Evolutionary conservation across 2,888 invertebrate genomes (phyloP), one percentile per base, ranked within the genome.

Genomic region (Smittia aterrima): DNA sequence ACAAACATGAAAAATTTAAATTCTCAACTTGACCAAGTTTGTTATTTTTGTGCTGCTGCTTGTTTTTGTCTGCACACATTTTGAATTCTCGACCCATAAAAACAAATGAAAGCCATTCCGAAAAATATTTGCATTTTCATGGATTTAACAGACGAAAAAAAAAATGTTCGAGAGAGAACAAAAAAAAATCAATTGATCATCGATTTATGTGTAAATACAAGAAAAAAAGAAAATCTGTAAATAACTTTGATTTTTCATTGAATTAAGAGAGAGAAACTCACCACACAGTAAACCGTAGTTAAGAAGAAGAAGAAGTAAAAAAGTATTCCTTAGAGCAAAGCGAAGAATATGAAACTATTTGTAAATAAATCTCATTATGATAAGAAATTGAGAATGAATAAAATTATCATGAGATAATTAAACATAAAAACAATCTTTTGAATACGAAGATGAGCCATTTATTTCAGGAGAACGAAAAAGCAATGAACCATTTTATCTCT

Each of bases 21-120:
- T n/a, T n/a, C 47, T 47, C 47, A 47, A 47, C 47, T 47, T 47
- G 47, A 47, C 47, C 47, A 47, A 47, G 7, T 47, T 47, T 47
- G 47, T 9, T 38, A 13, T 47, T 47, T 47, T 47, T n/a, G 47
- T 47, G 47, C 47, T n/a, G n/a, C n/a, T 47, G 16, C 13, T 47
- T 47, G 47, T n/a, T 47, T 47, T 3, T n/a, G 16, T 47, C 47
- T 47, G 47, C 7, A 47, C 11, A n/a, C n/a, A n/a, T n/a, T n/a
- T 47, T 47, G 13, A 47, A 47, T 47, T 47, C 13, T 47, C 11
- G 3, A 47, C 3, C 47, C 47, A 47, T 47, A 16, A 47, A 47
- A 38, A 38, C 38, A 38, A 38, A 38, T n/a, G n/a, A 38, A 38
- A 38, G 38, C 11, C 38, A 38, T 38, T 38, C 6, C 38, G 11